Conservation (phyloP, 2,888 invertebrate genomes). For the Leucophenga montana region DNA sequence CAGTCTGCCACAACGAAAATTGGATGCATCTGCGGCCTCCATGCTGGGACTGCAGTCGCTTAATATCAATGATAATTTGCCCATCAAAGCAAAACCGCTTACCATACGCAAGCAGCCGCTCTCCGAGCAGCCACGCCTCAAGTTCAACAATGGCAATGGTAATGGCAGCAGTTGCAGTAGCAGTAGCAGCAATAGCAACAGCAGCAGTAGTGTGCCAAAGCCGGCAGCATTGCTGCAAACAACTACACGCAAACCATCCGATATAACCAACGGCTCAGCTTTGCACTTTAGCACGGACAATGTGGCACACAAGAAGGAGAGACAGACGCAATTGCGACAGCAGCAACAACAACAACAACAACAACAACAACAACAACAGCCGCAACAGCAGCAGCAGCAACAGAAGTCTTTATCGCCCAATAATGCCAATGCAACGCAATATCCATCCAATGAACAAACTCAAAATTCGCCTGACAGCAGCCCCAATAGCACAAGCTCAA, state of each 20-base stretch:
- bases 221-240: background rate
- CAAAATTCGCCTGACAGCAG: constrained; percentile 56
- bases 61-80: constrained; percentile 74
- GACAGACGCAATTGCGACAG: background rate
- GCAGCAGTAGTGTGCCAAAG: constrained; percentile 13
- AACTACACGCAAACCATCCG: background rate
- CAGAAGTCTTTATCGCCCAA: constrained; percentile 3
- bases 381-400: constrained; percentile 28
- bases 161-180: constrained; percentile 56
- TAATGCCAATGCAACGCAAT: background rate
- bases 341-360: constrained; percentile 30
- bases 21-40: constrained; percentile 37
- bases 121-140: constrained; percentile 85
- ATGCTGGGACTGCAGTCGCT: constrained; percentile 60
- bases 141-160: constrained; percentile 75
- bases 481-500: constrained; percentile 68
- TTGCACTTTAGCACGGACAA: background rate
- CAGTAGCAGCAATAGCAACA: constrained; percentile 33
- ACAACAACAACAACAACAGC: constrained; percentile 16
- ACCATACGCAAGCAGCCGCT: constrained; percentile 88
- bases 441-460: constrained; percentile 73
- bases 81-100: constrained; percentile 87
- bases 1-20: constrained; percentile 4
- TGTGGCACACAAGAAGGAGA: background rate
- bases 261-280: background rate